Percentiles rank a stretch among this genome's conserved stretches.
These are phyloP conservation scores for Tenebrosternarchus preto DNA, from an alignment of 2,113 vertebrate genomes.

Conservation along the genomic window DNA sequence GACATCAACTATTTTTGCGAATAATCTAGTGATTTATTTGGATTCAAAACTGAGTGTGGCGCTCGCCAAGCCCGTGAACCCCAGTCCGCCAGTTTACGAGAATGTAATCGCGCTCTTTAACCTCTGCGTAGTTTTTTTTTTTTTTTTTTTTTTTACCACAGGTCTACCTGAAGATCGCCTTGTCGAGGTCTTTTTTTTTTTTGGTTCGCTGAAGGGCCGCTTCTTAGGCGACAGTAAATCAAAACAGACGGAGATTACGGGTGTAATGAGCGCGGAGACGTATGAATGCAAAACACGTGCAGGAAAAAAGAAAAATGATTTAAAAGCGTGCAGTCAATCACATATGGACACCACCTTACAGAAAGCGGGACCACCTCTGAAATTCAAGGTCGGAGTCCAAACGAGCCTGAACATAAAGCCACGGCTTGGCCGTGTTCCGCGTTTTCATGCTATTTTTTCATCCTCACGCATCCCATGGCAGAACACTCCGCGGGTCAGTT, in stretches of 20 bases:
- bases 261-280: slow-evolving; percentile 19
- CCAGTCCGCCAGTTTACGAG: slow-evolving; percentile 18
- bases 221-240: slow-evolving; percentile 42
- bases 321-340: background rate
- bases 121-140: slow-evolving; percentile 1
- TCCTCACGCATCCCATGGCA: background rate
- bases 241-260: slow-evolving; percentile 18
- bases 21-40: slow-evolving; percentile 44
- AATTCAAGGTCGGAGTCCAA: background rate
- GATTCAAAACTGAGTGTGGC: slow-evolving; percentile 27
- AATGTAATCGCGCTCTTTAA: slow-evolving; percentile 39
- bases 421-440: background rate
- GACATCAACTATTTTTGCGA: slow-evolving; percentile 30
- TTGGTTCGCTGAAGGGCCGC: background rate
- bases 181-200: background rate
- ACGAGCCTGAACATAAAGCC: background rate
- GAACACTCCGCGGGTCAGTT: background rate
- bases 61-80: slow-evolving; percentile 28
- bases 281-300: background rate
- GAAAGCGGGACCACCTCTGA: slow-evolving; percentile 6
- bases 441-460: background rate
- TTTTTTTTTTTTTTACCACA: background rate
- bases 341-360: background rate
- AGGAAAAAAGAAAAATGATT: slow-evolving; percentile 1
- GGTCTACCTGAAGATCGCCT: slow-evolving; percentile 11